A percentile compares a stretch with the other conserved stretches of the same genome.
Evolutionary conservation across 1,140 invertebrate species (phyloP).

Genomic region (Lasaia peninsularis): DNA sequence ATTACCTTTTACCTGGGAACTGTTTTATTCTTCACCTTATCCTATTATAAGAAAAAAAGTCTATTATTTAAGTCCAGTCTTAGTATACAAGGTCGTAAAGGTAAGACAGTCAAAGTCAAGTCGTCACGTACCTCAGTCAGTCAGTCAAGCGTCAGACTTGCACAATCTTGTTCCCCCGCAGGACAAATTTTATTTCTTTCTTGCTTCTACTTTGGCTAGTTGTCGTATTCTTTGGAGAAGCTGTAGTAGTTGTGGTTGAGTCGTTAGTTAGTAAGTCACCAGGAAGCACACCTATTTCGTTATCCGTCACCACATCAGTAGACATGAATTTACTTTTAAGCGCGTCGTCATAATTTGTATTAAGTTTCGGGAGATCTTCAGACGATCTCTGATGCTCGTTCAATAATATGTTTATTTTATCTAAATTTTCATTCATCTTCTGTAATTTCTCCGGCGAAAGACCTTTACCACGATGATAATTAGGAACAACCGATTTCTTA

Average conservation of each 20-base stretch:
- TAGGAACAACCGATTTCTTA: conserved; percentile 39
- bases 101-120: conserved; percentile 36
- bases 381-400: conserved; percentile 55
- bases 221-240: conserved; percentile 35
- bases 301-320: conserved; percentile 54
- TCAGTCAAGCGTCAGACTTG: conserved; percentile 65
- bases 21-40: not conserved
- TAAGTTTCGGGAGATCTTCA: conserved; percentile 47
- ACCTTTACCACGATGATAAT: conserved; percentile 33
- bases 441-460: conserved; percentile 59
- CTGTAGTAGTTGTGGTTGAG: conserved; percentile 38
- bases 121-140: conserved; percentile 62
- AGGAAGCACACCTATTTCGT: conserved; percentile 62
- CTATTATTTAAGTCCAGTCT: conserved; percentile 15
- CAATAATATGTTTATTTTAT: conserved; percentile 48
- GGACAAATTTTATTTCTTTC: conserved; percentile 63
- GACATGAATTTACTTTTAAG: conserved; percentile 49
- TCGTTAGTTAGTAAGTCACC: conserved; percentile 41
- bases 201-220: conserved; percentile 46
- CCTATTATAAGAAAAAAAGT: not conserved
- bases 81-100: not conserved
- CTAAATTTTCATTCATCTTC: conserved; percentile 57
- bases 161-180: conserved; percentile 69
- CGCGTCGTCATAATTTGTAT: conserved; percentile 44
- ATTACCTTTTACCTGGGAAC: not conserved